Conservation (phyloP, 2,888 invertebrate species). For the Lepidocyrtoides sp. region DNA sequence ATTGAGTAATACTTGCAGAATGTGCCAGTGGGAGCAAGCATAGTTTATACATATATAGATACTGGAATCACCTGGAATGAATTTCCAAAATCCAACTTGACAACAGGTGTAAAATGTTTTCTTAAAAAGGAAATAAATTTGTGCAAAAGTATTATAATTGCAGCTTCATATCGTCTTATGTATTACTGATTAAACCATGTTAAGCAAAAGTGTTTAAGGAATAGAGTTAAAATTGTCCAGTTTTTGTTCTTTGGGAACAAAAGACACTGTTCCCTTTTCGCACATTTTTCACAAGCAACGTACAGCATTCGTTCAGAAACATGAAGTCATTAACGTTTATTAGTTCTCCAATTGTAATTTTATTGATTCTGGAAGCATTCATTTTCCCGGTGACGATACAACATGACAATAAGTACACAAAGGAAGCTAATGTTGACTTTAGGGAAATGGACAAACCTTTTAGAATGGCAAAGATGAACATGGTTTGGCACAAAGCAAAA, state of each 20-base stretch:
- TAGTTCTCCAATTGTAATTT: background rate
- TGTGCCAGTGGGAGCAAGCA: no score
- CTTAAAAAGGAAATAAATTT: background rate
- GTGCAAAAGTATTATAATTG: background rate
- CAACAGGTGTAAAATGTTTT: constrained; percentile 21
- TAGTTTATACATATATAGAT: no score
- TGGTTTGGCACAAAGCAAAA: constrained; percentile 96
- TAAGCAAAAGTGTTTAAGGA: no score
- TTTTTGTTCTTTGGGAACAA: no score
- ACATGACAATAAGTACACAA: constrained; percentile 83
- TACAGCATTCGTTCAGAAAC: background rate
- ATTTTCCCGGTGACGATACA: constrained; percentile 52
- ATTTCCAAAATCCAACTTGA: background rate
- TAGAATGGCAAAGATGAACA: constrained; percentile 95
- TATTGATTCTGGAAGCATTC: constrained; percentile 14
- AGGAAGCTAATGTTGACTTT: constrained; percentile 88
- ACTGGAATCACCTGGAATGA: constrained; percentile 22
- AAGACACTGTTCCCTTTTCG: no score
- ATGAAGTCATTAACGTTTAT: constrained; percentile 8
- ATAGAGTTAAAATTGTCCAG: no score
- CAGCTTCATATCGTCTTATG: no score
- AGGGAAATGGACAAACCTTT: constrained; percentile 94
- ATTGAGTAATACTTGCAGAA: no score
- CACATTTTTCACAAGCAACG: background rate
- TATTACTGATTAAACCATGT: no score